Conservation (phyloP, 2,113 vertebrate species). For the Genyomyrus donnyi region DNA sequence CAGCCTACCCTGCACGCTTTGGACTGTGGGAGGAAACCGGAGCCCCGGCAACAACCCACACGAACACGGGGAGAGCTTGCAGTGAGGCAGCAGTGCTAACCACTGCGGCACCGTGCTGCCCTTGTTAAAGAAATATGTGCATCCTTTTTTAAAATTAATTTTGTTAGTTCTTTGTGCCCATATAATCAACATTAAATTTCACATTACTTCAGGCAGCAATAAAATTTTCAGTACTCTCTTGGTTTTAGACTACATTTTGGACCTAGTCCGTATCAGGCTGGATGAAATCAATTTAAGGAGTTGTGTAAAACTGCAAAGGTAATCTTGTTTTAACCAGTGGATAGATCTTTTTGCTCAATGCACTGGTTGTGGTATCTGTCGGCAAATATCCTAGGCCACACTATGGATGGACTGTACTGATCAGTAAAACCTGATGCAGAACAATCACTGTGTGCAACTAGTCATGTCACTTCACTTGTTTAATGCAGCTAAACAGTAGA, state of each 20-base stretch:
- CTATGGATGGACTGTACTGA: background rate
- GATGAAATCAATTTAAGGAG: background rate
- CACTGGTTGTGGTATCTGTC: background rate
- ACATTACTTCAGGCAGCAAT: background rate
- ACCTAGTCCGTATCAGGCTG: background rate
- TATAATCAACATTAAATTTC: background rate
- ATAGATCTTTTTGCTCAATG: background rate
- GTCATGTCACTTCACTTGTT: background rate
- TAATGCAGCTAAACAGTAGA: background rate
- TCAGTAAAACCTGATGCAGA: background rate
- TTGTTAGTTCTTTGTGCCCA: background rate
- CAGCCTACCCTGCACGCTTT: too few species aligned
- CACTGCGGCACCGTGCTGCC: too few species aligned
- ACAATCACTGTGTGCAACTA: background rate
- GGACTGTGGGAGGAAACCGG: too few species aligned
- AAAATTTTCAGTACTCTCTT: background rate
- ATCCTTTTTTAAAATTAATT: background rate
- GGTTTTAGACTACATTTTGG: background rate
- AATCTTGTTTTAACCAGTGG: background rate
- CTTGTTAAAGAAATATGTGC: too few species aligned
- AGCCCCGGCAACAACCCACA: too few species aligned
- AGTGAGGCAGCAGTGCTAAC: too few species aligned
- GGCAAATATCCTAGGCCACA: background rate
- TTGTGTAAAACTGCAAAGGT: background rate
- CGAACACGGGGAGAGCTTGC: too few species aligned